These are phyloP conservation scores for Deroptyus accipitrinus DNA, from an alignment of 2,113 vertebrate genomes.

Conservation along the genomic window DNA sequence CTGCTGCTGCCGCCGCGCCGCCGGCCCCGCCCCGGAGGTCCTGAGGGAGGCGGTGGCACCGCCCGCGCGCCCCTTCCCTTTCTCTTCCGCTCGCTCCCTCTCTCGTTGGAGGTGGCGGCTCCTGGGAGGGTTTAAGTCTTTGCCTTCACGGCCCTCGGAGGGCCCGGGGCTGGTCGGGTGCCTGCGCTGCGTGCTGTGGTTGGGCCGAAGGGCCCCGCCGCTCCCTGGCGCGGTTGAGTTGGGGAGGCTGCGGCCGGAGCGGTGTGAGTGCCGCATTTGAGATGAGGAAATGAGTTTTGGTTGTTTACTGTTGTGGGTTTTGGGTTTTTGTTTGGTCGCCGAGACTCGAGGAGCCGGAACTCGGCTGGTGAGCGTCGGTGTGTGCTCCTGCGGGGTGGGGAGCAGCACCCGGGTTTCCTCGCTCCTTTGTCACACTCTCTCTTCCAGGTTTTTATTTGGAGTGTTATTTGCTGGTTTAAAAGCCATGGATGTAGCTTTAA, in stretches of 20 bases:
- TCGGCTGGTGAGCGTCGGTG: accelerated
- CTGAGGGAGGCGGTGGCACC: accelerated
- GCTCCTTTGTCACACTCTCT: accelerated
- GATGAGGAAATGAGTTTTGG: background rate
- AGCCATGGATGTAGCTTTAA: accelerated
- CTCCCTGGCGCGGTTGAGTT: background rate
- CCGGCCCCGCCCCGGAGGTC: background rate
- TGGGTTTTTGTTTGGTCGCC: accelerated
- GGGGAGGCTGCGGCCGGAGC: background rate
- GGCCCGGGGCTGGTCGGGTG: background rate
- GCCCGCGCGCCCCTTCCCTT: accelerated
- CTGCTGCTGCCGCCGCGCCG: background rate
- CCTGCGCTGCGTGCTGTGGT: too few relatives aligned
- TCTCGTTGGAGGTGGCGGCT: accelerated
- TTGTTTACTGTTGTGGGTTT: background rate
- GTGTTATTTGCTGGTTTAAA: accelerated
- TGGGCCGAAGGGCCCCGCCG: background rate
- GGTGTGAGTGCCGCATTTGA: background rate
- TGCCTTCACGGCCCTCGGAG: accelerated
- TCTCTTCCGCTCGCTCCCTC: accelerated
- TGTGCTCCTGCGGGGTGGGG: accelerated
- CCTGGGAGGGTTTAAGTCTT: background rate
- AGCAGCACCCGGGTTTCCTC: background rate
- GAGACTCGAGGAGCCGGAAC: accelerated
- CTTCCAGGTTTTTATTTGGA: background rate